These are phyloP conservation scores for Merluccius polli DNA, from an alignment of 2,797 vertebrate species.

Conservation along the genomic window DNA sequence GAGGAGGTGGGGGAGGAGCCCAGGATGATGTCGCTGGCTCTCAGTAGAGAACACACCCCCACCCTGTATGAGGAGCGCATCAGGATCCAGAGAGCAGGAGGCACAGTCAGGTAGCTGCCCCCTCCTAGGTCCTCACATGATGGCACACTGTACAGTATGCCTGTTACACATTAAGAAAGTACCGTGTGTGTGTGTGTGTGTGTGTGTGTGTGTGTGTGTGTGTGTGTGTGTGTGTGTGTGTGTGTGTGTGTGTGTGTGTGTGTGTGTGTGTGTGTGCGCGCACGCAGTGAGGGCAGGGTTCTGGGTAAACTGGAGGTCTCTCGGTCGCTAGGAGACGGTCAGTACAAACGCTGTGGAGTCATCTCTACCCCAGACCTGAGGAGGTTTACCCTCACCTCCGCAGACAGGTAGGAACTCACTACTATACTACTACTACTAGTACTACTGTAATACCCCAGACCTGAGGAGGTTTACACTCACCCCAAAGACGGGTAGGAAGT, in stretches of 20 bases:
- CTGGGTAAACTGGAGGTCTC: constrained; percentile 93
- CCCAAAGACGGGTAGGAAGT: too few relatives aligned
- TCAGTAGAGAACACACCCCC: constrained; percentile 94
- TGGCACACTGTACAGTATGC: neutral
- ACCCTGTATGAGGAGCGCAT: constrained; percentile 94
- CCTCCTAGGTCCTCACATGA: neutral
- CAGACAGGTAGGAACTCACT: constrained; percentile 76
- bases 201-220: neutral
- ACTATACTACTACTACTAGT: neutral
- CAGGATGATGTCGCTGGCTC: constrained; percentile 77
- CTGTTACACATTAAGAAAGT: neutral
- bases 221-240: neutral
- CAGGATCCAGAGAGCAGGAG: constrained; percentile 95
- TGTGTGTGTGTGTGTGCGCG: constrained; percentile 1
- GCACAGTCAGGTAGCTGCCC: constrained; percentile 82
- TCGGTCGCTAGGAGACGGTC: constrained; percentile 93
- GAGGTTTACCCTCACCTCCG: constrained; percentile 83
- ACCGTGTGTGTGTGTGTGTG: neutral
- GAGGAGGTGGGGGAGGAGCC: constrained; percentile 73
- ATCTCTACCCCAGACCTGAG: constrained; percentile 89
- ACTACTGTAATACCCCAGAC: neutral
- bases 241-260: neutral
- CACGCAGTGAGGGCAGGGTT: constrained; percentile 84
- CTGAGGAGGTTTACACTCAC: too few relatives aligned
- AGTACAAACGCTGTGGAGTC: constrained; percentile 94